A percentile compares a stretch with the other conserved stretches of the same genome.
phyloP scores from a whole-genome alignment of 2,888 invertebrate genomes.

The Lucinisca nassula region DNA sequence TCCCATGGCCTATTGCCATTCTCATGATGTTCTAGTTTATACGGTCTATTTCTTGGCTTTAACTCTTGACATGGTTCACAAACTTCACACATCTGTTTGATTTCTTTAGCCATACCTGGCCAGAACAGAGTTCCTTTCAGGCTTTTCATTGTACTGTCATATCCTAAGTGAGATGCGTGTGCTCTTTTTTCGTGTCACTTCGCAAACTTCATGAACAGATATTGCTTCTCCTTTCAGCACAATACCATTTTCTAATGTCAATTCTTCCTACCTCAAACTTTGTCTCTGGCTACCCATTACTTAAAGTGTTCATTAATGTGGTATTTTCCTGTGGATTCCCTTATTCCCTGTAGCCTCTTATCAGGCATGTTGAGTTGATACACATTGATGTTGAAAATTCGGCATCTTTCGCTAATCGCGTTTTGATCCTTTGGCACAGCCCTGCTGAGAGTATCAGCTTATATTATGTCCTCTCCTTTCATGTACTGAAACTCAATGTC shows the following conservation, averaged over 20 bases:
- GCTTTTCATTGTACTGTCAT: constrained; percentile 32
- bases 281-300: not conserved
- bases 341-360: not conserved
- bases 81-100: constrained; percentile 13
- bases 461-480: not conserved
- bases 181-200: constrained; percentile 25
- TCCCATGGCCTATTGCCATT: constrained; percentile 32
- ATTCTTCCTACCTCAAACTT: not conserved
- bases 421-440: not conserved
- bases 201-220: constrained; percentile 23
- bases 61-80: constrained; percentile 2
- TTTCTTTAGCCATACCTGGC: no score
- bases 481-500: not conserved
- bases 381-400: not conserved
- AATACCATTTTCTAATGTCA: constrained; percentile 25
- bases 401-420: not conserved
- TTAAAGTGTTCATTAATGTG: not conserved
- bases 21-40: constrained; percentile 13
- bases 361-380: not conserved
- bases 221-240: constrained; percentile 53
- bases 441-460: not conserved
- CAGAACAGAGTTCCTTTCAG: constrained; percentile 43
- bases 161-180: constrained; percentile 31
- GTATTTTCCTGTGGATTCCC: not conserved
- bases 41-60: constrained; percentile 29